Base-by-base conservation (phyloP, 2,113 vertebrate genomes). In the Calyptommatus sinebrachiatus region DNA sequence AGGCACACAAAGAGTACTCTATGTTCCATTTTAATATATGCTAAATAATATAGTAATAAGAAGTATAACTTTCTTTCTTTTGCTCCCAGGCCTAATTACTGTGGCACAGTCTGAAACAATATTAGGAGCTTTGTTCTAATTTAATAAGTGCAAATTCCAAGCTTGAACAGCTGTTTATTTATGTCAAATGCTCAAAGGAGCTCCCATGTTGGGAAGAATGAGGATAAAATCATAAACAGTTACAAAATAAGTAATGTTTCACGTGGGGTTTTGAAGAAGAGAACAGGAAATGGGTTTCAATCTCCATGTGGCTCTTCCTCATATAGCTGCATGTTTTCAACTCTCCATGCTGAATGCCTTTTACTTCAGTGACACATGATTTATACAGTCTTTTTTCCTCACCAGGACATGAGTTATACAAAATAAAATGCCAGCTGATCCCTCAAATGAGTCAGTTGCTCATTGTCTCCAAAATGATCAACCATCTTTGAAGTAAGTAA, bases 401-500 rank as follows among this genome's bases (percentile, higher is more conserved):
- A 71, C 67, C 29, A 4, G 61, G 31, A 82, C 83, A 63, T 31
- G 45, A 67, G 20, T 76, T 86, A 84, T 74, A 2, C 48, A 87
- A 88, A 73, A 71, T 60, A 88, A 88, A 73, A 71, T 24, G 80
- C 48, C 78, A 89, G 62, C 79, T 83, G 83, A 91, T 81, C 75
- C 45, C 85, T 87, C 76, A 83, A 85, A 89, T 22, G 16, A 0
- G 67, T 86, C 91, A 85, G 87, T 91, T 85, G 72, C 20, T 71
- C 85, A 84, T 87, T 91, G 88, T 91, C 46, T 88, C 65, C 73
- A 77, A 89, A 87, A 78, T 35, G 86, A 91, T 78, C 86, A 90
- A 83, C 45, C 88, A 77, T 7, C 67, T 90, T 91, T 87, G 41
- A 87, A 83, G 66, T 84, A 86, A 91, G 91, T 89, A 92, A 85